Base-by-base conservation (phyloP, 2,113 vertebrate species). In the Corythornis vintsioides region DNA sequence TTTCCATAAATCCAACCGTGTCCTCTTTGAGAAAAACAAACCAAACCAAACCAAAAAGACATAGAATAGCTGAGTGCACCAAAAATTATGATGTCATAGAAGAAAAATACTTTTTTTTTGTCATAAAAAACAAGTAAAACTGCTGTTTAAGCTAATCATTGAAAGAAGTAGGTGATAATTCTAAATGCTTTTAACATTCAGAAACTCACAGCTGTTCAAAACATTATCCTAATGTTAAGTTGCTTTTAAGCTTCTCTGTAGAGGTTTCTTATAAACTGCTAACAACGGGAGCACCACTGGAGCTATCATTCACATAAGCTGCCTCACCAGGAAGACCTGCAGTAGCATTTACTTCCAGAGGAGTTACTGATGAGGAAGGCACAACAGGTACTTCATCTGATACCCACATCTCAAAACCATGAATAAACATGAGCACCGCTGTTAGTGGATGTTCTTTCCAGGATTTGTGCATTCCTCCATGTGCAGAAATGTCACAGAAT, bases 321-420 rank as follows among this genome's bases (percentile, higher is more conserved):
- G 10, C 0, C 0, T 14, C 24, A 29, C 14, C 38, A 15, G 28
- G 9, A 31, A 82, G 60, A 10, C 28, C 35, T 63, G 24, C 1
- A 1, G 35, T 11, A 12, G 25, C 21, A 17, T 31, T 86, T 45
- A 29, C 57, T 69, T 42, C 42, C 61, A 55, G 24, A 69, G 65
- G 18, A 53, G 17, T 53, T 73, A 42, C 28, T 35, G 21, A 50
- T n/a, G 16, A 24, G 11, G 78, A 82, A 69, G 21, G 43, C 26
- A 15, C 6, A 31, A 43, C 59, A 33, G 3, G 6, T 47, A 13
- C 28, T 75, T 71, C 57, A 69, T 8, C 56, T 70, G 45, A 56
- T 40, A 38, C 12, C 17, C 31, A 28, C 9, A 13, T 42, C 42
- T 71, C 24, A 56, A 72, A 64, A 33, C 0, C 11, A 45, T 22